Evolutionary conservation across 2,113 vertebrate species (phyloP).

Genomic region (Eupsittula cactorum): DNA sequence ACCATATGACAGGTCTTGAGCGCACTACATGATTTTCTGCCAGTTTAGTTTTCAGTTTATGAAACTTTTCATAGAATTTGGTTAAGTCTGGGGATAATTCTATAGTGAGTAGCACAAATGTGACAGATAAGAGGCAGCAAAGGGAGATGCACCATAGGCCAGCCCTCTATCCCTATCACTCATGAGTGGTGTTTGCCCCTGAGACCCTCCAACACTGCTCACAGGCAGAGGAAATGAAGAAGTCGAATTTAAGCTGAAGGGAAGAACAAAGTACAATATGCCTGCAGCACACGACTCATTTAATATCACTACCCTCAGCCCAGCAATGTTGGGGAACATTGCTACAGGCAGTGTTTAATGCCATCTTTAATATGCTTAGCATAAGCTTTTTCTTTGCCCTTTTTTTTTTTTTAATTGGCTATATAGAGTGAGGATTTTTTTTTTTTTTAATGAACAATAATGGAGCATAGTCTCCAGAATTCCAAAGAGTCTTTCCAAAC

Average conservation of each 20-base stretch:
- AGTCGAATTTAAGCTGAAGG: neutral
- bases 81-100: neutral
- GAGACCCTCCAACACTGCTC: neutral
- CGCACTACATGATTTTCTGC: neutral
- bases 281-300: slow-evolving; percentile 21
- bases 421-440: neutral
- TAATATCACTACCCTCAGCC: neutral
- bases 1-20: neutral
- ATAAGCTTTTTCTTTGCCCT: neutral
- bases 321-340: neutral
- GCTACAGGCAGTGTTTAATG: neutral
- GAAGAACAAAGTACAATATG: neutral
- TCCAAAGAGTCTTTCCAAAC: neutral
- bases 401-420: neutral
- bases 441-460: neutral
- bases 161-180: neutral
- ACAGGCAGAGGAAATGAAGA: neutral
- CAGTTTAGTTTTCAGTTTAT: neutral
- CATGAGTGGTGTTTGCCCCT: fast-evolving
- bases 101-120: neutral
- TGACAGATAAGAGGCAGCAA: neutral
- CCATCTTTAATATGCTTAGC: neutral
- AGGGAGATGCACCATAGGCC: neutral
- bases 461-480: neutral
- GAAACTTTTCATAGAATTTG: neutral